Percentiles rank a stretch among this genome's conserved stretches.
phyloP scores from a whole-genome alignment of 2,888 invertebrate genomes.

The Himalopsyche tibetana region DNA sequence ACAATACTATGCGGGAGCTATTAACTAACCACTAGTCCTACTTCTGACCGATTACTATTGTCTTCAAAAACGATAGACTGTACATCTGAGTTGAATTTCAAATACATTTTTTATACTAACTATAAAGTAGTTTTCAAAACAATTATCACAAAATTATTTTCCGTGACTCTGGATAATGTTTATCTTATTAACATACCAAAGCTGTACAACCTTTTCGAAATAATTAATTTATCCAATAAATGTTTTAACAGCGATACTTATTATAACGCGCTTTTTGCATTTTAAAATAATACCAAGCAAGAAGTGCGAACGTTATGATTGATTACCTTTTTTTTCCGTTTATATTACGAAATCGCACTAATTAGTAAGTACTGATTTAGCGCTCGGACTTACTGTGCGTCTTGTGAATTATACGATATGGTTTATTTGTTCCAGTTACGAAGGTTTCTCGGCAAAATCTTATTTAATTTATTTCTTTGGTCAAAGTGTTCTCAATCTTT shows the following conservation, averaged over 20 bases:
- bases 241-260: neutral
- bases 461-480: neutral
- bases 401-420: neutral
- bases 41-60: too few species aligned
- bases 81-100: too few species aligned
- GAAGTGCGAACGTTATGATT: constrained; percentile 1
- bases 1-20: too few species aligned
- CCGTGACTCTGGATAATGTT: too few species aligned
- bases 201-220: neutral
- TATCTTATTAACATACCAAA: neutral
- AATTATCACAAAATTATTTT: too few species aligned
- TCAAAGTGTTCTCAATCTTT: constrained; percentile 10
- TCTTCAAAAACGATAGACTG: too few species aligned
- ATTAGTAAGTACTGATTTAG: neutral
- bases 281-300: neutral
- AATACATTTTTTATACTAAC: too few species aligned
- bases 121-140: too few species aligned
- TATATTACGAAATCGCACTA: neutral
- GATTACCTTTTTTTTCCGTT: neutral
- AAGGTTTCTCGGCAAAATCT: neutral
- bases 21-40: too few species aligned
- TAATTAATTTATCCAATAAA: neutral
- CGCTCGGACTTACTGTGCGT: neutral
- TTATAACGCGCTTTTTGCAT: neutral
- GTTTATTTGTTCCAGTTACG: constrained; percentile 10